Conservation (phyloP, 2,797 vertebrate genomes). For the Epinephelus coioides region DNA sequence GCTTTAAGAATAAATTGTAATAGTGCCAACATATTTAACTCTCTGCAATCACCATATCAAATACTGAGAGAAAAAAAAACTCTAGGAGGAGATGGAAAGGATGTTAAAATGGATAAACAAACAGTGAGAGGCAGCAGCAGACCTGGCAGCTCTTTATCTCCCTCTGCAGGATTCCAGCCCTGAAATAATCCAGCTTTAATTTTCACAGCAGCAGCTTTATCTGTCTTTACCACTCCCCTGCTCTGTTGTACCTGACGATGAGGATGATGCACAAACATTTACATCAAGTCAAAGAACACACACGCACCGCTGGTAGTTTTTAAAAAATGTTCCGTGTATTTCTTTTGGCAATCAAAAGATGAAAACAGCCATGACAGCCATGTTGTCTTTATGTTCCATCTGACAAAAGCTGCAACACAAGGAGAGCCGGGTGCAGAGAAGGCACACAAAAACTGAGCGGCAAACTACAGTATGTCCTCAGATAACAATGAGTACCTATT, state of each 20-base stretch:
- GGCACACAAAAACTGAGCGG: slow-evolving; percentile 61
- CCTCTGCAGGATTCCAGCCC: slow-evolving; percentile 69
- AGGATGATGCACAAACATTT: slow-evolving; percentile 25
- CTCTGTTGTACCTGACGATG: slow-evolving; percentile 6
- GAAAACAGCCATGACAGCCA: slow-evolving; percentile 47
- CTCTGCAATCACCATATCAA: slow-evolving; percentile 1
- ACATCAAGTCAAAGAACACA: slow-evolving; percentile 23
- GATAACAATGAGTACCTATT: slow-evolving; percentile 7
- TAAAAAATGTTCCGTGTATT: slow-evolving; percentile 55
- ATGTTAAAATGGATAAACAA: slow-evolving; percentile 5
- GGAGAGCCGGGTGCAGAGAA: slow-evolving; percentile 53
- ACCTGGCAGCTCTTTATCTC: slow-evolving; percentile 66
- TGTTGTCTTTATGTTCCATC: slow-evolving; percentile 47
- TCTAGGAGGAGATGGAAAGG: neutral
- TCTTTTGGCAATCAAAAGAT: slow-evolving; percentile 62
- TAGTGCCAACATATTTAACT: slow-evolving; percentile 4
- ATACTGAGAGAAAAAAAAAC: neutral
- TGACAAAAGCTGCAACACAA: slow-evolving; percentile 55
- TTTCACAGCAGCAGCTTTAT: slow-evolving; percentile 20
- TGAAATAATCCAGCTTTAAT: slow-evolving; percentile 37
- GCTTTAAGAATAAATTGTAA: neutral
- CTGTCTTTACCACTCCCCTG: slow-evolving; percentile 1
- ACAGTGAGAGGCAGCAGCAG: slow-evolving; percentile 14
- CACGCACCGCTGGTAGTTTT: neutral
- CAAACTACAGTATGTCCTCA: slow-evolving; percentile 25